These are phyloP conservation scores for Procavia capensis DNA, from an alignment of 2,113 vertebrate species.

Conservation along the genomic window DNA sequence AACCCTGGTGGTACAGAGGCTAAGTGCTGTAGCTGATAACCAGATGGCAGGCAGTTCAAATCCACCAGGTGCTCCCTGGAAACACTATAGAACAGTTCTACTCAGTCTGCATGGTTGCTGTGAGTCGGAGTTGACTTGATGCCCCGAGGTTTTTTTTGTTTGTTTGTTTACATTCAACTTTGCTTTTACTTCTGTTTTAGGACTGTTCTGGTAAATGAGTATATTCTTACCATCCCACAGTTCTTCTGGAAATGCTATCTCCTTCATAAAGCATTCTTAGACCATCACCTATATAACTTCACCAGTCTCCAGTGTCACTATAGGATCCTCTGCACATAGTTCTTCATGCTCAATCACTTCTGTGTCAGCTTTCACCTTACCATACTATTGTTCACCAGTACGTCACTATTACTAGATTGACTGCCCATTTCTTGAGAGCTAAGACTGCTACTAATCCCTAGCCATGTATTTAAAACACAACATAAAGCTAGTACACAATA, in stretches of 20 bases:
- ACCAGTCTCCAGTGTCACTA: neutral
- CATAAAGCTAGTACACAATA: neutral
- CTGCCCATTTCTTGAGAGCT: neutral
- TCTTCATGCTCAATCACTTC: neutral
- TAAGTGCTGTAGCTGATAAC: no score
- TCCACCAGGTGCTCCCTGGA: no score
- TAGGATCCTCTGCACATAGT: neutral
- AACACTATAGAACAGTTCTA: no score
- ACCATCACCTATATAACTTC: neutral
- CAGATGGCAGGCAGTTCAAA: no score
- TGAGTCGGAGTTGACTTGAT: no score
- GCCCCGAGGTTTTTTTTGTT: no score
- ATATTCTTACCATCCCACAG: neutral
- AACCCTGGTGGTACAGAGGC: no score
- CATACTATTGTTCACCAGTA: neutral
- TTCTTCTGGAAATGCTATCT: constrained; percentile 19
- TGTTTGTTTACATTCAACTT: constrained; percentile 40
- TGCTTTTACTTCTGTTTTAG: neutral
- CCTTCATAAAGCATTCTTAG: neutral
- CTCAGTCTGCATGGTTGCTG: no score
- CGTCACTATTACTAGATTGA: neutral
- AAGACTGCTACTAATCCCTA: neutral
- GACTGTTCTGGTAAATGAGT: neutral
- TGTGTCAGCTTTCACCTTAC: neutral
- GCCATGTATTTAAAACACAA: neutral